Conservation (phyloP, 1,140 invertebrate species). For the Eufriesea mexicana region DNA sequence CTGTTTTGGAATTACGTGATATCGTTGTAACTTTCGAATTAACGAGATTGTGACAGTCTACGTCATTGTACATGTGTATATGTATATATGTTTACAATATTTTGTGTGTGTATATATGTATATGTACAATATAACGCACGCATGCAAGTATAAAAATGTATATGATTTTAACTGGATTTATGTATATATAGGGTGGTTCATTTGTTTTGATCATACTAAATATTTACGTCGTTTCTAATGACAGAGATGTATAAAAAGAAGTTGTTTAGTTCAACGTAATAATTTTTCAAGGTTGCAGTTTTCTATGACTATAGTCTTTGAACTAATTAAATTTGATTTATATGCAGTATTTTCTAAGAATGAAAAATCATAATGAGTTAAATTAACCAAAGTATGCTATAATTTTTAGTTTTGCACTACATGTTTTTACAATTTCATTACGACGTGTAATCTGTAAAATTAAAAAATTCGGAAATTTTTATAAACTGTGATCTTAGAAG, state of each 20-base stretch:
- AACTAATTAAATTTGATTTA: not conserved
- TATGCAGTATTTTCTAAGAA: not conserved
- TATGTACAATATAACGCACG: not conserved
- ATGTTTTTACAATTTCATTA: not conserved
- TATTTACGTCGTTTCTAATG: not conserved
- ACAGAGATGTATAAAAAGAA: not conserved
- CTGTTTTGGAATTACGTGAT: not conserved
- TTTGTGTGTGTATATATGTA: not conserved
- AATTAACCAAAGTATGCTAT: not conserved
- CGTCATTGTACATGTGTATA: slow-evolving; percentile 10
- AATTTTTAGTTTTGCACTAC: too few species aligned
- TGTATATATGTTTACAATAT: not conserved
- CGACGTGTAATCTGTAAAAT: not conserved
- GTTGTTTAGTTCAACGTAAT: slow-evolving; percentile 6
- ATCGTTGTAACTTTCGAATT: slow-evolving; percentile 23
- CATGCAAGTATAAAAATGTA: slow-evolving; percentile 20
- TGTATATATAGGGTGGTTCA: slow-evolving; percentile 12
- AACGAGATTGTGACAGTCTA: slow-evolving; percentile 19
- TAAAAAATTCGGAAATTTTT: not conserved
- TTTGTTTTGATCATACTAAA: slow-evolving; percentile 7
- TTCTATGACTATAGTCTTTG: not conserved
- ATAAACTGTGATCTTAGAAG: not conserved
- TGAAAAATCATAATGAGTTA: not conserved
- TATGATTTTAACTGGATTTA: slow-evolving; percentile 31
- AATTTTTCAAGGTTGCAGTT: not conserved